Evolutionary conservation across 2,113 vertebrate genomes (phyloP).

Genomic region (Fulica atra): DNA sequence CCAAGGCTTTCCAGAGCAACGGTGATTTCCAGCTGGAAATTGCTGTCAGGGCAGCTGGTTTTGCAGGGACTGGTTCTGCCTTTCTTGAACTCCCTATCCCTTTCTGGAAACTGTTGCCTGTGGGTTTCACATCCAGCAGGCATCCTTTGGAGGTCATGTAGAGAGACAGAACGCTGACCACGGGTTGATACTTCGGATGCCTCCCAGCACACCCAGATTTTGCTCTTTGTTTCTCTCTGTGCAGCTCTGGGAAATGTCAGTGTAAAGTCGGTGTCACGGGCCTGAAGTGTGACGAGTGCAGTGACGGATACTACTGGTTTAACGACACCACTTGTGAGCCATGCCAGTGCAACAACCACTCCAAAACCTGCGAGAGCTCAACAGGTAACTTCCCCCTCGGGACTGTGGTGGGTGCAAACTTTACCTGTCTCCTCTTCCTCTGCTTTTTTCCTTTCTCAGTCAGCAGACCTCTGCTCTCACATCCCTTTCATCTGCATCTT

Average conservation of each 20-base stretch:
- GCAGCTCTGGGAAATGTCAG: slow-evolving; percentile 76
- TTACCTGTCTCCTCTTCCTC: background rate
- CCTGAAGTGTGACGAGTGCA: slow-evolving; percentile 69
- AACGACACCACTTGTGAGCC: slow-evolving; percentile 54
- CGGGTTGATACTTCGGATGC: background rate
- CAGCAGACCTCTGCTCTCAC: background rate
- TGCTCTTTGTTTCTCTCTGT: background rate
- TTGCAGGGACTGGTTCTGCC: background rate
- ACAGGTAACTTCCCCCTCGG: slow-evolving; percentile 67
- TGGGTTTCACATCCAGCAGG: background rate
- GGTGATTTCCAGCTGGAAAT: background rate
- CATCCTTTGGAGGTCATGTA: too few relatives aligned
- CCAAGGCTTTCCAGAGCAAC: background rate
- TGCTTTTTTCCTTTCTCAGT: background rate
- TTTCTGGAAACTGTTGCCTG: background rate
- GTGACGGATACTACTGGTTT: slow-evolving; percentile 68
- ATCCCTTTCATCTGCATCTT: background rate
- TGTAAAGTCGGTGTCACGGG: slow-evolving; percentile 69
- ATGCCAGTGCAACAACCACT: slow-evolving; percentile 75
- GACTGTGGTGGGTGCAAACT: background rate
- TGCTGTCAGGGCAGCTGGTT: background rate
- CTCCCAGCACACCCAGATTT: background rate
- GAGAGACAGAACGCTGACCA: background rate
- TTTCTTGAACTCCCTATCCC: background rate
- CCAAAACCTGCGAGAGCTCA: slow-evolving; percentile 61